A percentile compares a stretch with the other conserved stretches of the same genome.
phyloP scores from a whole-genome alignment of 2,113 vertebrate genomes.

The Notechis scutatus region DNA sequence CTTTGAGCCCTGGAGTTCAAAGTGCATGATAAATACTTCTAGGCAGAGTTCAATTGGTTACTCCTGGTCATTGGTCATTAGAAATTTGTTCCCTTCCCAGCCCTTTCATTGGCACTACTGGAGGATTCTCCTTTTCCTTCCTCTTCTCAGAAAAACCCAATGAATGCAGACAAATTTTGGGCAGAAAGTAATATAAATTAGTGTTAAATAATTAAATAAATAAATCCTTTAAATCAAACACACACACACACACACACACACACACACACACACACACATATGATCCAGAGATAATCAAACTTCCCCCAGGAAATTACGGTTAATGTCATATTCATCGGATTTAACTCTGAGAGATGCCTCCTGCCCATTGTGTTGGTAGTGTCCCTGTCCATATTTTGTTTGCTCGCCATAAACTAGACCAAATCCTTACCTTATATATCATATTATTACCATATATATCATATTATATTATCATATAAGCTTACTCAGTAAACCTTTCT shows the following conservation, averaged over 20 bases:
- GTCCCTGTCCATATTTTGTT: background rate
- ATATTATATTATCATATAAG: background rate
- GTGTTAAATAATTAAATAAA: background rate
- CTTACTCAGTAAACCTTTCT: slow-evolving; percentile 31
- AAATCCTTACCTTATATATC: background rate
- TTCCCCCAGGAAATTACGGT: background rate
- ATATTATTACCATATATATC: slow-evolving; percentile 3
- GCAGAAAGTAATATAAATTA: background rate
- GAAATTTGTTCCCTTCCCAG: background rate
- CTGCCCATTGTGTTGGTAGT: background rate
- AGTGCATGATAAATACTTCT: background rate
- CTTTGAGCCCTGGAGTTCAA: background rate
- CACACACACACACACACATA: too few relatives aligned
- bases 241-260: too few relatives aligned
- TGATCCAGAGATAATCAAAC: background rate
- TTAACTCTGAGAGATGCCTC: background rate
- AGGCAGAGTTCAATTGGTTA: background rate
- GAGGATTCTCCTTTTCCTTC: background rate
- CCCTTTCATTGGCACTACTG: background rate
- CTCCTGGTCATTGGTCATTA: background rate
- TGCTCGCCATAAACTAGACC: background rate
- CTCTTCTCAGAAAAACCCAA: background rate
- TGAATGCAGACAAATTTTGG: background rate
- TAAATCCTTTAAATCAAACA: background rate
- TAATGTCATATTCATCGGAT: background rate